Base-by-base conservation (phyloP, 2,113 vertebrate species). In the Pteronura brasiliensis region DNA sequence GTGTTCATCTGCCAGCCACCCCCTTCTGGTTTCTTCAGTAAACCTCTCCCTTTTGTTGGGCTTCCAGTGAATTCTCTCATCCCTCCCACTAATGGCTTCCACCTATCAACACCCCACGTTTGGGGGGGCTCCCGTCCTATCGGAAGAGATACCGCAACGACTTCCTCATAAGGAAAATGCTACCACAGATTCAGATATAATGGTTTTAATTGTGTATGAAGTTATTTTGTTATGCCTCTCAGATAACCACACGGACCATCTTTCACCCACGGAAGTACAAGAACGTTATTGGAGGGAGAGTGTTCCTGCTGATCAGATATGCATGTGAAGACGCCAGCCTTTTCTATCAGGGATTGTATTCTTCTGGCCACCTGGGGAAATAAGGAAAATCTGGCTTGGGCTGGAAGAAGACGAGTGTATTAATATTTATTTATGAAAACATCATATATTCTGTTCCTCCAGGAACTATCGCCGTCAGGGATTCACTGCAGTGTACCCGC, bases 221-320 rank as follows among this genome's bases (percentile, higher is more conserved):
- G 7, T 96, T 88, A 95, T 98, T 98, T 91, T 96, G 80, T 96
- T 93, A 59, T 86, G 86, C 74, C 84, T 21, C 80, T 97, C 97
- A 96, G 52, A 97, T 97, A 80, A 90, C 77, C 29, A 18, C 96
- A 49, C 93, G 36, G 27, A 77, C 81, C 93, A 74, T 98, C 97
- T 98, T 98, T 98, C 88, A 98, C 88, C 91, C 98, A 84, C 52
- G 97, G 94, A 97, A 96, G 91, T 93, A 71, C 79, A 96, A 86
- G 81, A 49, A n/a, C 59, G 93, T 88, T 98, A 97, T 94, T 72
- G 31, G 96, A 98, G 25, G 82, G 88, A 94, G 52, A 96, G 34
- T 67, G 81, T 97, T 96, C 81, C 76, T 98, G 63, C 81, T 96
- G 79, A 87, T 97, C 92, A 98, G 85, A 96, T 94, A 82, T 3